A percentile compares a stretch with the other conserved stretches of the same genome.
phyloP scores from a whole-genome alignment of 1,140 invertebrate genomes.

The Tetragnatha versicolor region DNA sequence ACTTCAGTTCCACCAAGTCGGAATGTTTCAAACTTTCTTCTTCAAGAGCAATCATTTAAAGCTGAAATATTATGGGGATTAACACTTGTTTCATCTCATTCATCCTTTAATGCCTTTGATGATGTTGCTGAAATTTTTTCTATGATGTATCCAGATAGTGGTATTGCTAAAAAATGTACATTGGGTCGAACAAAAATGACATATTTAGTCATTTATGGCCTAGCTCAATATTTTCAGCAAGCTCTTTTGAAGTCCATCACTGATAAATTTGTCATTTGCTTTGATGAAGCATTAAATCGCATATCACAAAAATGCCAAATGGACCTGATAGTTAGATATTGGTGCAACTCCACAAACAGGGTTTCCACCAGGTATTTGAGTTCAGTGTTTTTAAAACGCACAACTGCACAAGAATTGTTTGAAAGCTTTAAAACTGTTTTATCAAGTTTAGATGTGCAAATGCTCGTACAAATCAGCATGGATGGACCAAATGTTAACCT shows the following conservation, averaged over 20 bases:
- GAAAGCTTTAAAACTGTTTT: background rate
- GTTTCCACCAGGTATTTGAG: background rate
- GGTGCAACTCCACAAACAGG: background rate
- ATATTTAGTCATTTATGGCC: background rate
- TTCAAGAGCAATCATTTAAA: constrained; percentile 4
- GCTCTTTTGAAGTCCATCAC: background rate
- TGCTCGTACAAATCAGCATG: background rate
- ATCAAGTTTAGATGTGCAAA: background rate
- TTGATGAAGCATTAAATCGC: background rate
- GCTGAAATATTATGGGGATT: constrained; percentile 1
- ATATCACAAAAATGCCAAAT: constrained; percentile 8
- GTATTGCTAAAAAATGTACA: background rate
- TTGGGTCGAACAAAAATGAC: background rate
- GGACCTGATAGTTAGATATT: background rate
- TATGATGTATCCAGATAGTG: background rate
- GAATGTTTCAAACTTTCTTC: background rate
- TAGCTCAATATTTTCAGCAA: constrained; percentile 4
- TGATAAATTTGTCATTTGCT: background rate
- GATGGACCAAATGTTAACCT: constrained; percentile 1
- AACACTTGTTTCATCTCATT: no score
- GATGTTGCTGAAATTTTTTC: background rate
- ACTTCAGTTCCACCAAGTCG: background rate
- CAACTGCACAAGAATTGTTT: background rate
- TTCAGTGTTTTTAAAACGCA: background rate
- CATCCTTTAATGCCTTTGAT: background rate